These are phyloP conservation scores for Pseudochromis fuscus DNA, from an alignment of 2,797 vertebrate genomes.

Conservation along the genomic window DNA sequence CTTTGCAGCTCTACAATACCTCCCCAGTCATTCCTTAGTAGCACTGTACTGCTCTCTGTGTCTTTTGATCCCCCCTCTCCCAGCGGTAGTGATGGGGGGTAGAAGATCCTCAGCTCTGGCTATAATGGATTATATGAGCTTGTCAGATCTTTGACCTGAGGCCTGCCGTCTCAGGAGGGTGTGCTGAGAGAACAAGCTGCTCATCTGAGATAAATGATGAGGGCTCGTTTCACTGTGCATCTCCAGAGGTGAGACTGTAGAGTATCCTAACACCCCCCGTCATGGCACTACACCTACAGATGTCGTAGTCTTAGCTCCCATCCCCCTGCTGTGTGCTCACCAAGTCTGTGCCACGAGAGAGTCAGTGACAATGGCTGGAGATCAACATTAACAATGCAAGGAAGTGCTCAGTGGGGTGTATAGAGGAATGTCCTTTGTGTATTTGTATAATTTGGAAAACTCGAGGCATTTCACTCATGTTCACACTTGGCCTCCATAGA, in stretches of 20 bases:
- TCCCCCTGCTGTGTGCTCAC: constrained; percentile 52
- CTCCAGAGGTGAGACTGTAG: constrained; percentile 16
- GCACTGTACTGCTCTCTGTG: not conserved
- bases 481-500: not conserved
- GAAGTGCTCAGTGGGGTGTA: constrained; percentile 35
- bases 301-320: constrained; percentile 31
- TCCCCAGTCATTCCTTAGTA: not conserved
- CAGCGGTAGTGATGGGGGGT: not conserved
- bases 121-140: constrained; percentile 46
- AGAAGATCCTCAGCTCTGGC: constrained; percentile 17
- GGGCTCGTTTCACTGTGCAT: constrained; percentile 23
- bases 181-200: constrained; percentile 18
- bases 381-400: constrained; percentile 64
- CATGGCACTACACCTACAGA: not conserved
- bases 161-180: constrained; percentile 28
- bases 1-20: constrained; percentile 5
- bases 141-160: constrained; percentile 44
- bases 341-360: constrained; percentile 64
- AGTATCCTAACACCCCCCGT: constrained; percentile 6
- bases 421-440: constrained; percentile 61
- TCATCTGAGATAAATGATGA: constrained; percentile 45
- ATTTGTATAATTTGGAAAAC: constrained; percentile 3
- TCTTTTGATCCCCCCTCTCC: not conserved
- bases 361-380: constrained; percentile 68
- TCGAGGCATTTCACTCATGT: not conserved